These are phyloP conservation scores for Drosophila baimaii DNA, from an alignment of 1,140 invertebrate genomes.

Conservation along the genomic window DNA sequence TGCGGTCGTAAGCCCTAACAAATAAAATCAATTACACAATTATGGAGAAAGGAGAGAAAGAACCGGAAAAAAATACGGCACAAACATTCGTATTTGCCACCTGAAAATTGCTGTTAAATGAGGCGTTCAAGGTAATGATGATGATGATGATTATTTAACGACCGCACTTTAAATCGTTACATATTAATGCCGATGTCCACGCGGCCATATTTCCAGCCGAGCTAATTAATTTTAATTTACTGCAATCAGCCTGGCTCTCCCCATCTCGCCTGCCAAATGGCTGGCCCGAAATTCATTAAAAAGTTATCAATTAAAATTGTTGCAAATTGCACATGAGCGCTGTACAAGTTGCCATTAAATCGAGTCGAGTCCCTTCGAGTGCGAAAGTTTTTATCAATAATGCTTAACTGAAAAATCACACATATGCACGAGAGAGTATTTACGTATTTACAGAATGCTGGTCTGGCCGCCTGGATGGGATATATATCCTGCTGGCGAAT, in stretches of 20 bases:
- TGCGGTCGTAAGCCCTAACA: conserved; percentile 29
- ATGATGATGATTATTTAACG: conserved; percentile 64
- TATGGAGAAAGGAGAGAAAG: conserved; percentile 10
- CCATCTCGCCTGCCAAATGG: conserved; percentile 38
- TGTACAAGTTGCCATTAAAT: conserved; percentile 57
- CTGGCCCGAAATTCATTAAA: conserved; percentile 65
- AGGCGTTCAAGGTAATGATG: conserved; percentile 30
- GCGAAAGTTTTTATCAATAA: conserved; percentile 67
- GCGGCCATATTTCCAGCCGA: conserved; percentile 33
- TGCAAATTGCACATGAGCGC: conserved; percentile 48
- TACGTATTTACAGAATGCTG: conserved; percentile 12
- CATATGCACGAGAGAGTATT: conserved; percentile 9
- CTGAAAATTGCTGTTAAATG: conserved; percentile 60
- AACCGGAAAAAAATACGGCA: conserved; percentile 22
- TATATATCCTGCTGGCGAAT: conserved; percentile 32
- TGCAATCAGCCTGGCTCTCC: conserved; percentile 60
- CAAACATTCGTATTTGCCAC: neutral
- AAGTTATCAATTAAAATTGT: conserved; percentile 78
- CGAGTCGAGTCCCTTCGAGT: conserved; percentile 46
- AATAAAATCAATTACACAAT: conserved; percentile 57
- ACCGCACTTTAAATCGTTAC: conserved; percentile 61
- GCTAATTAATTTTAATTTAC: conserved; percentile 79
- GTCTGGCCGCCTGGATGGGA: neutral
- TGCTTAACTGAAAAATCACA: conserved; percentile 52
- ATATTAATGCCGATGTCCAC: conserved; percentile 56